phyloP scores from a whole-genome alignment of 2,113 vertebrate genomes.

The Forbesichthys papilliferus region DNA sequence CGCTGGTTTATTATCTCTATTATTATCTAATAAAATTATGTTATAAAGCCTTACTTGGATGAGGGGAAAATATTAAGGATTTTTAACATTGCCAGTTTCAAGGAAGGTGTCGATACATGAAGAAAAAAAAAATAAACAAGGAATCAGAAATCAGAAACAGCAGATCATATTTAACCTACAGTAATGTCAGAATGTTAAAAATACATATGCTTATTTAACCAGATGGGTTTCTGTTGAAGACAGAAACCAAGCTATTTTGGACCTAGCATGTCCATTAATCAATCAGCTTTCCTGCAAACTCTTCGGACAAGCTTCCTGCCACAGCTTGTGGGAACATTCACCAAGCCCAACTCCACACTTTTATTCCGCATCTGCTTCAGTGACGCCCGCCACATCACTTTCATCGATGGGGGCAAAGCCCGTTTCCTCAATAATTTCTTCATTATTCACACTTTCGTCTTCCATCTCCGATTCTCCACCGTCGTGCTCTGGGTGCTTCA shows the following conservation, averaged over 20 bases:
- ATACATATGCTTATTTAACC: conserved; percentile 29
- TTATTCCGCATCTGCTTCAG: background rate
- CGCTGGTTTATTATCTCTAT: conserved; percentile 31
- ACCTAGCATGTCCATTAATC: background rate
- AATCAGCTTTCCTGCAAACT: conserved; percentile 1
- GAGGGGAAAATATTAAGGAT: conserved; percentile 5
- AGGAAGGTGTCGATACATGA: background rate
- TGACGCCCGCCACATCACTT: background rate
- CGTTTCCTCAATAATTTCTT: conserved; percentile 39
- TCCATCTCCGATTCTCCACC: background rate
- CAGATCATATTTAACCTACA: conserved; percentile 31
- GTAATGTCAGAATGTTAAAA: conserved; percentile 53
- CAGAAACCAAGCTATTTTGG: conserved; percentile 8
- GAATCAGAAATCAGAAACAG: conserved; percentile 37
- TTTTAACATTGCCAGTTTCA: conserved; percentile 2
- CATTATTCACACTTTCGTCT: background rate
- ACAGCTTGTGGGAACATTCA: background rate
- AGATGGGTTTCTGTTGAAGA: conserved; percentile 22
- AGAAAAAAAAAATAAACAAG: conserved; percentile 27
- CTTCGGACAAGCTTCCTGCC: background rate
- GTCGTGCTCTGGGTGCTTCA: background rate
- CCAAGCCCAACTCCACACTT: conserved; percentile 39
- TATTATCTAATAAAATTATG: conserved; percentile 21
- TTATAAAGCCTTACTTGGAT: conserved; percentile 26
- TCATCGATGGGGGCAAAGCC: conserved; percentile 1